Evolutionary conservation across 35 echinoderm and acorn worm species (phyloP).

Genomic region (Patiria miniata): DNA sequence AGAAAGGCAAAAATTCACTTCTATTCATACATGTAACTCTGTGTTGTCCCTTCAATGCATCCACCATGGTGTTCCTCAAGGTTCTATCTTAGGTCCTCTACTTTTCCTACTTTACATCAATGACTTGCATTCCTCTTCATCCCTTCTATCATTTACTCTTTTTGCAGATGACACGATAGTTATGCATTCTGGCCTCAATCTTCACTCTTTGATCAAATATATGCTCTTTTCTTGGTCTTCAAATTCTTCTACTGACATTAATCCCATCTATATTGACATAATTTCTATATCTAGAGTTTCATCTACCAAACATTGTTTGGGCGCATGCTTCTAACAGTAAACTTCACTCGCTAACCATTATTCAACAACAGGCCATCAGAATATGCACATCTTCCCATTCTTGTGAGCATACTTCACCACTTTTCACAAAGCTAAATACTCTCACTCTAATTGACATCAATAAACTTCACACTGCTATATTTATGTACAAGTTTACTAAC

Average conservation of each 20-base stretch:
- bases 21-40: background rate
- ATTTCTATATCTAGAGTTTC: background rate
- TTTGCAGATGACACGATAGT: slow-evolving; percentile 33
- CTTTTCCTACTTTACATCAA: slow-evolving; percentile 48
- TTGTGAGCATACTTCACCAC: background rate
- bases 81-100: slow-evolving; percentile 24
- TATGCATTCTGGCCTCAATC: background rate
- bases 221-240: background rate
- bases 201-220: background rate
- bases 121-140: slow-evolving; percentile 13
- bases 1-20: background rate
- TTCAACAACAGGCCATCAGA: background rate
- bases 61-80: slow-evolving; percentile 39
- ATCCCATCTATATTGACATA: background rate
- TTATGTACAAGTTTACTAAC: background rate
- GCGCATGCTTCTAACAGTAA: background rate
- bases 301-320: background rate
- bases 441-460: background rate
- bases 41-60: background rate
- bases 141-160: background rate
- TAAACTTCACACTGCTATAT: background rate
- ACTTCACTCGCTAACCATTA: background rate
- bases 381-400: background rate
- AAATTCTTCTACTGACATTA: background rate
- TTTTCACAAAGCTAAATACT: background rate